Base-by-base conservation (phyloP, 2,113 vertebrate species). In the Myiopsitta monachus region DNA sequence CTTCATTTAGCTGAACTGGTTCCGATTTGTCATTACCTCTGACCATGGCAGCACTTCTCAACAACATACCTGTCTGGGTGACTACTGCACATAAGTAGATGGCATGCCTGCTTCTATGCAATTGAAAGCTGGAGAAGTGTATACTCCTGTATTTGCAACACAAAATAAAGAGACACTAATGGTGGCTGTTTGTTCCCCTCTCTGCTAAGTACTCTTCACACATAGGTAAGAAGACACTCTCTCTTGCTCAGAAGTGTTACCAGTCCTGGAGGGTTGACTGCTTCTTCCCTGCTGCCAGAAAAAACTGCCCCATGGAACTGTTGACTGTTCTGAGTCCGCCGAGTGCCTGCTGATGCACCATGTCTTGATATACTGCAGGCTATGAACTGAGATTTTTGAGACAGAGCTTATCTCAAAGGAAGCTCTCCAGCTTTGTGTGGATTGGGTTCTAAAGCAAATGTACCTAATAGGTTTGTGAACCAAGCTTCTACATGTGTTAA, bases 81-180 rank as follows among this genome's bases (percentile, higher is more conserved):
- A 88, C 63, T 63, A 24, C 44, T 70, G 91, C 75, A 64, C 47
- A 4, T 57, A 80, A 49, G 63, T 52, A 87, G 87, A 90, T 80
- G 52, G 54, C 72, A 52, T 0, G 6, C 49, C 95, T 95, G 92
- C 95, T 94, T 97, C 97, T 98, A 98, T 98, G 97, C 98, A 98
- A 97, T 94, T 95, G 95, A 87, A 97, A 94, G 63, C 63, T 92
- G 78, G 85, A 93, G 52, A 94, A 92, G 87, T 96, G 83, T 96
- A 91, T 57, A 75, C 38, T 72, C 93, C 89, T 97, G 83, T 92
- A 96, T 96, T 96, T 97, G 89, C 95, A 88, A 94, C 91, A 96
- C 66, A 92, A 92, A 98, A 98, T 98, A 98, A 98, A 98, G 89
- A 90, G 77, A 92, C 43, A 9, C 21, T 81, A 61, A 49, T 2